Evolutionary conservation across 2,113 vertebrate species (phyloP).

Genomic region (Dromiciops gliroides): DNA sequence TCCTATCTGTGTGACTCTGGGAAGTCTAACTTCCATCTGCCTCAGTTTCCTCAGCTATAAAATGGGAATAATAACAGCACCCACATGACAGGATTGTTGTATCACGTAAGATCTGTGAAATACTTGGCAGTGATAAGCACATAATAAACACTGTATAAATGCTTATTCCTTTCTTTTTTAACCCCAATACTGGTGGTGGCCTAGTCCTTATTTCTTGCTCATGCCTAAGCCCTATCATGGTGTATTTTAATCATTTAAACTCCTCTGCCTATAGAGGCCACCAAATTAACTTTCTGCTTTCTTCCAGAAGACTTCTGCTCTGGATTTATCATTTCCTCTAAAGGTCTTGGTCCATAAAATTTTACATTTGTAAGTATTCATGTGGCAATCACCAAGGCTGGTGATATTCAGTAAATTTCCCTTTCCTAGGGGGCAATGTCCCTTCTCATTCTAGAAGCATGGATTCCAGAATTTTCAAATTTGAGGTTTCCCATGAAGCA

Average conservation of each 20-base stretch:
- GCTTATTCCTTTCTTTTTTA: neutral
- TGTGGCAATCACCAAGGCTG: neutral
- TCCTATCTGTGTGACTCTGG: neutral
- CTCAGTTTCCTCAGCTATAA: neutral
- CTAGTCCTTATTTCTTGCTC: neutral
- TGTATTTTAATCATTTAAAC: neutral
- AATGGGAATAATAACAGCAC: neutral
- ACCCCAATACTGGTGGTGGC: neutral
- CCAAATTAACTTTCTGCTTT: neutral
- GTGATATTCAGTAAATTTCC: neutral
- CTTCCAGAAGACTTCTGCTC: neutral
- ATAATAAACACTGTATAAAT: neutral
- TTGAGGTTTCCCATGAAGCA: neutral
- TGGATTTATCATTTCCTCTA: neutral
- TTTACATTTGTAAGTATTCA: neutral
- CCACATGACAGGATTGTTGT: too few relatives aligned
- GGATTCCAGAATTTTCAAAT: neutral
- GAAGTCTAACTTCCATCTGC: neutral
- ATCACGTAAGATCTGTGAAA: too few relatives aligned
- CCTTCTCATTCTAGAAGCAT: neutral
- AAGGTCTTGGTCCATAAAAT: neutral
- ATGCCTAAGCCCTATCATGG: neutral
- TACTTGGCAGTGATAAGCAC: neutral
- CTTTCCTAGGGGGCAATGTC: neutral
- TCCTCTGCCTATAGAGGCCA: neutral